These are phyloP conservation scores for Tenthredo livida DNA, from an alignment of 2,888 invertebrate species.

Conservation along the genomic window DNA sequence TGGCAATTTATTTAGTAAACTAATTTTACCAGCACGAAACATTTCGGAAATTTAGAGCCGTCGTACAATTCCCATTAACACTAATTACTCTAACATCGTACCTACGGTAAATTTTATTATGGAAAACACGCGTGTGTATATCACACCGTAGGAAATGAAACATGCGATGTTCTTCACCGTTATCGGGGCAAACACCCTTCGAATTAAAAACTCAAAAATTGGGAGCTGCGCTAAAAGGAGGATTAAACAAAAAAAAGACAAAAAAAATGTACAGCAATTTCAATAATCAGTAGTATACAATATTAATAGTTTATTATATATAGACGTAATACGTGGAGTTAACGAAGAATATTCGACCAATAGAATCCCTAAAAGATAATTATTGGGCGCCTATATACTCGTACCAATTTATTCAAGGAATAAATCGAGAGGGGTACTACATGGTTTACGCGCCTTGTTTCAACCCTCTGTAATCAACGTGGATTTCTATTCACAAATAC, in stretches of 20 bases:
- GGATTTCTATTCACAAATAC: conserved; percentile 43
- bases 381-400: not conserved
- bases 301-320: not conserved
- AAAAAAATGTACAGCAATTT: not conserved
- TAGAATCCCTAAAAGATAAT: not conserved
- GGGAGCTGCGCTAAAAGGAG: not conserved
- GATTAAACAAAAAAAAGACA: not conserved
- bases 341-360: not conserved
- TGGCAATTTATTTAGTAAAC: conserved; percentile 8
- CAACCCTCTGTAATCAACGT: conserved; percentile 45
- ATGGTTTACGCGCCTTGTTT: conserved; percentile 21
- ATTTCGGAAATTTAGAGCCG: not conserved
- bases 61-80: conserved; percentile 13
- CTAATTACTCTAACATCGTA: not conserved
- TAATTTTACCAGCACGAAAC: not conserved
- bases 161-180: not conserved
- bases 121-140: not conserved
- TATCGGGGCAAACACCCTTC: not conserved
- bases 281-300: not conserved
- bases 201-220: not conserved
- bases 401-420: conserved; percentile 7
- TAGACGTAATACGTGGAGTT: not conserved
- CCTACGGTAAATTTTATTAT: not conserved
- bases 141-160: not conserved
- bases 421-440: not conserved